Evolutionary conservation across 2,888 invertebrate genomes (phyloP).

Genomic region (Caenorhabditis sp.): DNA sequence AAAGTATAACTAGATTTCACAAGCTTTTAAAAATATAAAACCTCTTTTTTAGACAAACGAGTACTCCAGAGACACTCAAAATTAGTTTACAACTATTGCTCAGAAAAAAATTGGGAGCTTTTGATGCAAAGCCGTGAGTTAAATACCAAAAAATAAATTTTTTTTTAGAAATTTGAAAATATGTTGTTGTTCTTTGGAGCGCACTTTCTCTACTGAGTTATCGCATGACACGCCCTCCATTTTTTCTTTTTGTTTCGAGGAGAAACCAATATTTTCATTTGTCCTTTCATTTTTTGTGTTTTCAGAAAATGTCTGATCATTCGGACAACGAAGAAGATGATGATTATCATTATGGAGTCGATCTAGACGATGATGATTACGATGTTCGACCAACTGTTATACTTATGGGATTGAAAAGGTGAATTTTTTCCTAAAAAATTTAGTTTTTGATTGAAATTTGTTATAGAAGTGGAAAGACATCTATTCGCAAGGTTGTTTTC

Average conservation of each 20-base stretch:
- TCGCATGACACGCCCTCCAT: background rate
- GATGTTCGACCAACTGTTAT: constrained; percentile 65
- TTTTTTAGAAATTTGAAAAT: too few relatives aligned
- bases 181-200: background rate
- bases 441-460: too few relatives aligned
- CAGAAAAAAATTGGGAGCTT: too few relatives aligned
- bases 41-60: too few relatives aligned
- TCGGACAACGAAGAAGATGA: constrained; percentile 52
- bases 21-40: too few relatives aligned
- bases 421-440: background rate
- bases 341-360: constrained; percentile 57
- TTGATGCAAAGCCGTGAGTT: too few relatives aligned
- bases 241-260: background rate
- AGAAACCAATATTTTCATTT: too few relatives aligned
- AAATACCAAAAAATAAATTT: too few relatives aligned
- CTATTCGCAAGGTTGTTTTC: constrained; percentile 99
- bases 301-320: constrained; percentile 5
- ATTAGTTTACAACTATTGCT: too few relatives aligned
- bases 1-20: too few relatives aligned
- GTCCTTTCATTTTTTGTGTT: background rate
- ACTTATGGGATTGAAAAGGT: constrained; percentile 70
- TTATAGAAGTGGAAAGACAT: constrained; percentile 77
- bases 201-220: background rate
- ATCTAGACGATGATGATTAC: constrained; percentile 44
- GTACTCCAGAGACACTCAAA: too few relatives aligned